phyloP scores from a whole-genome alignment of 1,140 invertebrate species.

The Listronotus oregonensis region DNA sequence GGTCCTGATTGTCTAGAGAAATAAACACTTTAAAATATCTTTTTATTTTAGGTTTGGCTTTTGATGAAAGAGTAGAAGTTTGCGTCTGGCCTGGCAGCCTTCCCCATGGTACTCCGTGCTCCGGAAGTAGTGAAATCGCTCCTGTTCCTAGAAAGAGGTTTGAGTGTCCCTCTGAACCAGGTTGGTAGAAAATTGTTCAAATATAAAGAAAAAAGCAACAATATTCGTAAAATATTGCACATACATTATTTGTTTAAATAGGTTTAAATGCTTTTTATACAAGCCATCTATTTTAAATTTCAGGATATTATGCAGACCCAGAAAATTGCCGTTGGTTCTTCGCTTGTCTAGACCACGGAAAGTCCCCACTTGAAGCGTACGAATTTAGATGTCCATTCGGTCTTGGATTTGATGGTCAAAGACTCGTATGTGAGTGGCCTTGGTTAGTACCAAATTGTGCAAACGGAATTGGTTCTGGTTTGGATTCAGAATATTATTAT shows the following conservation, averaged over 20 bases:
- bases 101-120: slow-evolving; percentile 72
- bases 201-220: too few species aligned
- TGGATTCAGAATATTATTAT: slow-evolving; percentile 36
- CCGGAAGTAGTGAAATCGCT: slow-evolving; percentile 74
- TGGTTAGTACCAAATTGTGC: slow-evolving; percentile 76
- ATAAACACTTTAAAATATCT: background rate
- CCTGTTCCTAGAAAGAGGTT: slow-evolving; percentile 69
- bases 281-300: slow-evolving; percentile 39
- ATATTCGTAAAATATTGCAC: too few species aligned
- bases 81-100: slow-evolving; percentile 82
- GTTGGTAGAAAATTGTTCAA: slow-evolving; percentile 51
- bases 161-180: slow-evolving; percentile 65
- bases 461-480: slow-evolving; percentile 52
- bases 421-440: slow-evolving; percentile 79
- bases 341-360: slow-evolving; percentile 77
- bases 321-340: slow-evolving; percentile 87
- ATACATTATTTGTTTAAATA: too few species aligned
- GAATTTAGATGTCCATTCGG: slow-evolving; percentile 85
- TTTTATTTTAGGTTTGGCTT: slow-evolving; percentile 61
- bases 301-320: slow-evolving; percentile 78
- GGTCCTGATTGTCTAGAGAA: too few species aligned
- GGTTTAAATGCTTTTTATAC: too few species aligned
- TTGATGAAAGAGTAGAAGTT: slow-evolving; percentile 77
- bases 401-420: slow-evolving; percentile 75
- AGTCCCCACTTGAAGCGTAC: slow-evolving; percentile 70